Conservation (phyloP, 2,797 vertebrate species). For the Pipistrellus kuhlii region DNA sequence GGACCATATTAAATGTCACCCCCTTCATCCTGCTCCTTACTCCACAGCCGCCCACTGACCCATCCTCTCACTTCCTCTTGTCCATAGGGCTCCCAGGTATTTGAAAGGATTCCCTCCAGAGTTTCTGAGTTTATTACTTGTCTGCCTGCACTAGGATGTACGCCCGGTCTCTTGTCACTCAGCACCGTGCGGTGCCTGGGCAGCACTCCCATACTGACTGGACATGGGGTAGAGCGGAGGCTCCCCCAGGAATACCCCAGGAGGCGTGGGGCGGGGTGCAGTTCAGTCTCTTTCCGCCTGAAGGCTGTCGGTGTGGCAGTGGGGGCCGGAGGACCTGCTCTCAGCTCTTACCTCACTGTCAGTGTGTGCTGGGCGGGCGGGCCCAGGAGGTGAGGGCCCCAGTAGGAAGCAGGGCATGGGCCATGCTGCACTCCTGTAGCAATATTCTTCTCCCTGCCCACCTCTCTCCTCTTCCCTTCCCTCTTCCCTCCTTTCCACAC, state of each 20-base stretch:
- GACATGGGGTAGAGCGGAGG: background rate
- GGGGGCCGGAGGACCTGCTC: background rate
- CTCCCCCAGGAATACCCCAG: background rate
- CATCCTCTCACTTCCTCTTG: background rate
- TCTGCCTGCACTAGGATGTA: background rate
- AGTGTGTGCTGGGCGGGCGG: background rate
- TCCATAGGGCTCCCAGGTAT: fast-evolving
- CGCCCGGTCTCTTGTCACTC: background rate
- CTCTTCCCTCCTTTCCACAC: background rate
- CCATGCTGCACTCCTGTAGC: too few species aligned
- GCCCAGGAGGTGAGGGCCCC: background rate
- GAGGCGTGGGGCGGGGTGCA: background rate
- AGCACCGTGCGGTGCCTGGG: too few species aligned
- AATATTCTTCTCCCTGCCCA: background rate
- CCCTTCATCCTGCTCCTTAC: fast-evolving
- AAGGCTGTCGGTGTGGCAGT: background rate
- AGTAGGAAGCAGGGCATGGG: background rate
- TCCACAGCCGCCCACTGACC: too few species aligned
- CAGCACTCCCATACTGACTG: background rate
- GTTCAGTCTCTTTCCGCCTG: background rate
- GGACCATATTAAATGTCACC: background rate
- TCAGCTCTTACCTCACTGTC: background rate
- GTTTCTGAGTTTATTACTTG: background rate
- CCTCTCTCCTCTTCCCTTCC: too few species aligned
- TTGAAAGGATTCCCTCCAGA: background rate